Base-by-base conservation (phyloP, 2,113 vertebrate species). In the Euleptes europaea region DNA sequence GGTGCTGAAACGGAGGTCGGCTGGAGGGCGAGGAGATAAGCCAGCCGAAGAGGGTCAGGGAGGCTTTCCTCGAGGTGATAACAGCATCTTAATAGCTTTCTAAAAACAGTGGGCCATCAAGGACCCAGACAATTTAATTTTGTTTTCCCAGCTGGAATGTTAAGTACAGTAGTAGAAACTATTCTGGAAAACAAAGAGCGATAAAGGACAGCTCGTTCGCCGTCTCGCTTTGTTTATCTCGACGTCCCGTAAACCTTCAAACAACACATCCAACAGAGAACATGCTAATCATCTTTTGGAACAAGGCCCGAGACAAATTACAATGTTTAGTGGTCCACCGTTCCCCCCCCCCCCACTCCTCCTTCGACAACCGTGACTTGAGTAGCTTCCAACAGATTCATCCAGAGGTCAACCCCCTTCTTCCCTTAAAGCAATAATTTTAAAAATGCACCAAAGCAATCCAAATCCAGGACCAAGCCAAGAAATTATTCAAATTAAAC, bases 121-220 rank as follows among this genome's bases (percentile, higher is more conserved):
- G 91, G 89, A 88, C 81, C 69, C 44, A 90, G 91, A 90, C 86
- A 92, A 92, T 94, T 93, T 95, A 94, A 95, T 94, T 95, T 94
- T 85, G 79, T 66, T 90, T n/a, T 93, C 94, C 87, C 92, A 92
- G 90, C 90, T 90, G 93, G 92, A 92, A 92, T 89, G 91, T 84
- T 85, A 93, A 93, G 87, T 92, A 91, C 86, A 91, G 87, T 88
- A 70, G 65, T 76, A 83, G 57, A 57, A 87, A 91, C 88, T 85
- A 93, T 93, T 93, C 87, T 88, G 90, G n/a, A 84, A 93, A 91
- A 92, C 49, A 78, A 84, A 84, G 14, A 81, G 44, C 14, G 73
- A 23, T 78, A 88, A 88, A 74, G 19, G 42, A 85, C 69, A 80
- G 85, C 60, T 92, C 69, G 57, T 88, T 65, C 71, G 51, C 83